phyloP scores from a whole-genome alignment of 1,140 invertebrate species.

The Drosophila mauritiana region DNA sequence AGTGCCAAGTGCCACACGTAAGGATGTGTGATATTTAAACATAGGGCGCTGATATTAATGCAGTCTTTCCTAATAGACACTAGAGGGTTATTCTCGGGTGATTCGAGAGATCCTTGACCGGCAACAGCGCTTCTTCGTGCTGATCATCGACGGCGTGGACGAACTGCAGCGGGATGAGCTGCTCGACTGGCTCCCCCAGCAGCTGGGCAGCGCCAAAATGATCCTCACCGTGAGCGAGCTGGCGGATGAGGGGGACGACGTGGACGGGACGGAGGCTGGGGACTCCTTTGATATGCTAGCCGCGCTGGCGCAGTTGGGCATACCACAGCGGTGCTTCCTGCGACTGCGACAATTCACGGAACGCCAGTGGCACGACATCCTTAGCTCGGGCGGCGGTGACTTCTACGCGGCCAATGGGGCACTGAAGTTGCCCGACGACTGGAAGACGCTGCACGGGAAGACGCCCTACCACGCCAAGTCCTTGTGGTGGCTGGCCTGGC shows the following conservation, averaged over 20 bases:
- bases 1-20: conserved; percentile 77
- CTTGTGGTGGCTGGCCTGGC: conserved; percentile 84
- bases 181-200: conserved; percentile 89
- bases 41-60: neutral
- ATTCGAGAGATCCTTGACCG: conserved; percentile 64
- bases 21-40: conserved; percentile 2
- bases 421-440: conserved; percentile 78
- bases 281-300: conserved; percentile 65
- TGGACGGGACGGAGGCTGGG: conserved; percentile 6
- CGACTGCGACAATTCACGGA: conserved; percentile 77
- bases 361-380: conserved; percentile 83
- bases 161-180: conserved; percentile 86
- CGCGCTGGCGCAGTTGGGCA: conserved; percentile 71
- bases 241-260: conserved; percentile 36
- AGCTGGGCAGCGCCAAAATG: conserved; percentile 89
- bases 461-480: conserved; percentile 83
- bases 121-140: conserved; percentile 85
- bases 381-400: conserved; percentile 80
- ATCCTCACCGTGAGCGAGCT: conserved; percentile 88
- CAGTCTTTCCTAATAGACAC: conserved; percentile 40
- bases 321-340: conserved; percentile 77
- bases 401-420: conserved; percentile 84
- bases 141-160: conserved; percentile 91
- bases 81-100: conserved; percentile 54
- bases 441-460: conserved; percentile 78